Base-by-base conservation (phyloP, 2,888 invertebrate genomes). In the Trissonchulus latispiculum region DNA sequence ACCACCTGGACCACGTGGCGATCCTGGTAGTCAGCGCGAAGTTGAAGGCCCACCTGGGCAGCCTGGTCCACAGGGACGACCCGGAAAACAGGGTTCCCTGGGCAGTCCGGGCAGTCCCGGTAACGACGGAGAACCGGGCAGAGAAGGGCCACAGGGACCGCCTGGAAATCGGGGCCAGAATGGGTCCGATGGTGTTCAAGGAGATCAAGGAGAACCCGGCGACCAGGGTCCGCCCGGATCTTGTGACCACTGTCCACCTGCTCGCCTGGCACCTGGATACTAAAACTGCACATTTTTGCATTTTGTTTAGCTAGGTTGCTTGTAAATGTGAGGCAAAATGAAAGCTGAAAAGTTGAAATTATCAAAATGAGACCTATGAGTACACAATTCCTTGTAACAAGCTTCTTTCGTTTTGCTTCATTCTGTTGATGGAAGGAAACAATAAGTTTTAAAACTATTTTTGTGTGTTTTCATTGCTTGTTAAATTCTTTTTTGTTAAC, bases 171-270 rank as follows among this genome's bases (percentile, higher is more conserved):
- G 77, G 48, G 80, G 80, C 61, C 75, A 75, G 18, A 78, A 79
- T n/a, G 80, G 80, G 74, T 75, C 75, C 61, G 78, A 79, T 1
- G 80, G 80, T 72, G 76, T 75, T 70, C 78, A 74, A 68, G 76
- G 76, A 59, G 73, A 77, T 23, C 80, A 80, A 75, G 80, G 80
- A 35, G 78, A 78, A 48, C 80, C 80, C 75, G 72, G 69, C 31
- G 79, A 78, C 35, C 78, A 76, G 18, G 81, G 81, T 70, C 77
- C 79, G 48, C 77, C 79, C 18, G 81, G 81, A 70, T 75, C 77
- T 36, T 81, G 81, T 78, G 81, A 81, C 67, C 80, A 81, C 71
- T 81, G 81, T 62, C 81, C 81, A 61, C 79, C 79, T 37, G 78
- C 81, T 23, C 73, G 81, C 73, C 75, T 80, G 67, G 80, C 79